These are phyloP conservation scores for Drosophila navojoa DNA, from an alignment of 1,140 invertebrate genomes.

Conservation along the genomic window DNA sequence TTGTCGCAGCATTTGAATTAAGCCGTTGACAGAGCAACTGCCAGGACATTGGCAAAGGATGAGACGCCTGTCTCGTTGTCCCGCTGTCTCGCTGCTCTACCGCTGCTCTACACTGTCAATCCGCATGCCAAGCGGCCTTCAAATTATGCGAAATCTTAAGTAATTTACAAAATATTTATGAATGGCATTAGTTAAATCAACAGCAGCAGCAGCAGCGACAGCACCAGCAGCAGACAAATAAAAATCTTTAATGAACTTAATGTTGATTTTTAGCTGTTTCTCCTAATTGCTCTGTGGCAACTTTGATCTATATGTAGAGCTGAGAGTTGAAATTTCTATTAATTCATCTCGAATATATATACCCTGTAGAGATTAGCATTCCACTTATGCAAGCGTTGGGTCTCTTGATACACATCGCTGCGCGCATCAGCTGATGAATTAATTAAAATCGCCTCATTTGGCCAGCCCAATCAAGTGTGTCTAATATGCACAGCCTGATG, in stretches of 20 bases:
- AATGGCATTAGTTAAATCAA: conserved; percentile 73
- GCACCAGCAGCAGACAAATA: conserved; percentile 46
- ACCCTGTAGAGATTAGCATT: conserved; percentile 45
- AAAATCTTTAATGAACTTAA: conserved; percentile 66
- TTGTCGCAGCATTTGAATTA: conserved; percentile 33
- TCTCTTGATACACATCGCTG: conserved; percentile 22
- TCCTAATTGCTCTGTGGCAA: conserved; percentile 56
- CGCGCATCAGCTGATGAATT: conserved; percentile 64
- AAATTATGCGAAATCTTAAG: conserved; percentile 81
- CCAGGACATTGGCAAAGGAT: conserved; percentile 15
- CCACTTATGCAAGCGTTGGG: too few relatives aligned
- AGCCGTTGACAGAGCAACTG: conserved; percentile 58
- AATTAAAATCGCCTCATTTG: conserved; percentile 81
- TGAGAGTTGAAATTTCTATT: too few relatives aligned
- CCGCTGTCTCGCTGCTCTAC: conserved; percentile 21
- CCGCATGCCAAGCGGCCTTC: conserved; percentile 38
- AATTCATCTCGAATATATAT: conserved; percentile 46
- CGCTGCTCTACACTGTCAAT: conserved; percentile 62
- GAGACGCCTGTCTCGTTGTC: conserved; percentile 31
- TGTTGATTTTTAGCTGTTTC: conserved; percentile 60
- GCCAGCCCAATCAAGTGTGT: conserved; percentile 62
- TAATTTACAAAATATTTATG: conserved; percentile 73
- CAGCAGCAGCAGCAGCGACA: conserved; percentile 48
- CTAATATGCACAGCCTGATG: conserved; percentile 31
- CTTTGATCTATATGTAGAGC: conserved; percentile 32